phyloP scores from a whole-genome alignment of 2,113 vertebrate species.

The Mirounga angustirostris region DNA sequence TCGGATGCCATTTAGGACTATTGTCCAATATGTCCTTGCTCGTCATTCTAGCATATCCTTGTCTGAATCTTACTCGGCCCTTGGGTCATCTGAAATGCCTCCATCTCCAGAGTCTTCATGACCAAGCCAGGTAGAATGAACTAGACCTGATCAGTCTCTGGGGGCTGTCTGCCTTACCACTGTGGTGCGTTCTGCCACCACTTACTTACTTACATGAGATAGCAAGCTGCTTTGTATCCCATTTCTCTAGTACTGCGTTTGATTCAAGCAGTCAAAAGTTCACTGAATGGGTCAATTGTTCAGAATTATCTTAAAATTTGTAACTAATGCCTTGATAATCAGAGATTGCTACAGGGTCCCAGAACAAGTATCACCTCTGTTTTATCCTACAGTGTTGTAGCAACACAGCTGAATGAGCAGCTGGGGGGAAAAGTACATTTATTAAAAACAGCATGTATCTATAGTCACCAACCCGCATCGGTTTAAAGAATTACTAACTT shows the following conservation, averaged over 20 bases:
- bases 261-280: not conserved
- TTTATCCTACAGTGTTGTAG: not conserved
- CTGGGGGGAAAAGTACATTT: not conserved
- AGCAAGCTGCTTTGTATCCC: not conserved
- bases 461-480: not conserved
- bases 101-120: not conserved
- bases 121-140: not conserved
- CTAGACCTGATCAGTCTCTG: not conserved
- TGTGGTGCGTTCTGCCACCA: too few relatives aligned
- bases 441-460: conserved; percentile 9
- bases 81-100: not conserved
- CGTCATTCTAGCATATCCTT: not conserved
- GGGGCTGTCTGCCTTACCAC: not conserved
- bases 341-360: not conserved
- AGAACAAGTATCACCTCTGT: not conserved
- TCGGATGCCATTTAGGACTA: not conserved
- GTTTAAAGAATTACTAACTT: conserved; percentile 60
- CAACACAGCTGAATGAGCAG: not conserved
- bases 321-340: not conserved
- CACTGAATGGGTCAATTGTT: not conserved
- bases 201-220: not conserved
- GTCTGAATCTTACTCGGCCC: not conserved
- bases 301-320: not conserved
- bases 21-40: not conserved
- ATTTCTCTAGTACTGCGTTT: not conserved